Percentiles rank a stretch among this genome's conserved stretches.
Conservation (phyloP, 2,113 vertebrate genomes). For the Dipodomys spectabilis region DNA sequence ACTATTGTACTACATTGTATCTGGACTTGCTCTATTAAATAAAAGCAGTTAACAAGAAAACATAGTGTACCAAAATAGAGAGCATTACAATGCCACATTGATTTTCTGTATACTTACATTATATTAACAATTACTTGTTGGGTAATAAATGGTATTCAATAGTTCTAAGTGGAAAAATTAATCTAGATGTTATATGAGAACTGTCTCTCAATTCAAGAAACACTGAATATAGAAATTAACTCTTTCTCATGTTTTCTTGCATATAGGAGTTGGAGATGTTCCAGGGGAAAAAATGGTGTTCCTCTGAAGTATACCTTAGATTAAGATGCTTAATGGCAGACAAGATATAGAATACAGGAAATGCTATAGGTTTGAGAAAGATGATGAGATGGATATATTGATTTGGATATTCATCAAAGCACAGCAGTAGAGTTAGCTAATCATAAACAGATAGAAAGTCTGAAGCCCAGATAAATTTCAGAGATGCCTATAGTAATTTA, state of each 20-base stretch:
- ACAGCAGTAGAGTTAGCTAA: neutral
- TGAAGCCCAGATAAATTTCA: neutral
- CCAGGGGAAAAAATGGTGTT: neutral
- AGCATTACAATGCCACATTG: neutral
- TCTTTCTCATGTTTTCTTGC: neutral
- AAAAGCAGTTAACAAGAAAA: neutral
- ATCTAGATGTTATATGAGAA: neutral
- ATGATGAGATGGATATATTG: neutral
- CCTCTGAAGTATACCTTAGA: neutral
- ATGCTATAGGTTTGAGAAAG: neutral
- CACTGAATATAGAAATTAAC: neutral
- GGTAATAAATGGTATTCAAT: neutral
- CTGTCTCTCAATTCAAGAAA: neutral
- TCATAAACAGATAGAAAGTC: neutral
- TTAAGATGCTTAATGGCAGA: neutral
- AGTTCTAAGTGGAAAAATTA: neutral
- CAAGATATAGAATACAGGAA: neutral
- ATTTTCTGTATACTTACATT: neutral
- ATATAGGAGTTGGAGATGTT: neutral
- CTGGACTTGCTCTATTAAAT: neutral
- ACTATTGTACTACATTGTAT: neutral
- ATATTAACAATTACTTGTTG: neutral
- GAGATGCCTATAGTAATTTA: neutral
- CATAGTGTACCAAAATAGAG: neutral
- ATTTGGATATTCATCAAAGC: neutral